Evolutionary conservation across 1,140 invertebrate species (phyloP).

Genomic region (Leptopilina boulardi): DNA sequence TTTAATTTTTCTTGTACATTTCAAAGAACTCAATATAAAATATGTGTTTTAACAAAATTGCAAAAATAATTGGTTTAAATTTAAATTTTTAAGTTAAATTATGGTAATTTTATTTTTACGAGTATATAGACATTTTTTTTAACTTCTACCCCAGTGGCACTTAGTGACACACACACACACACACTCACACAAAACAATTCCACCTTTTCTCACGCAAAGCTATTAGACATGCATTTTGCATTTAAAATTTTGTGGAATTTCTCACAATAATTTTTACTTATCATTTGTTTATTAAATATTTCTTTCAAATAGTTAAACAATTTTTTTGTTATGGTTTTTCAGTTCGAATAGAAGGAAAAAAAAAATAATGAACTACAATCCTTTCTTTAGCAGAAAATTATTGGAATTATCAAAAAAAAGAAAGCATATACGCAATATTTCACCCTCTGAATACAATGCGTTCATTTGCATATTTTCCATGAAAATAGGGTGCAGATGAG

Average conservation of each 20-base stretch:
- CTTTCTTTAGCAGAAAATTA: constrained; percentile 13
- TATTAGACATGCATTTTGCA: constrained; percentile 13
- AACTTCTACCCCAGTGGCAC: background rate
- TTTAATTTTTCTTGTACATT: background rate
- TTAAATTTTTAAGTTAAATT: background rate
- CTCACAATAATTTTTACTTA: background rate
- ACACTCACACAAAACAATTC: too few species aligned
- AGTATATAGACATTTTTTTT: constrained; percentile 9
- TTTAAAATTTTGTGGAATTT: background rate
- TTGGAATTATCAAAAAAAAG: constrained; percentile 18
- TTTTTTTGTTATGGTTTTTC: too few species aligned
- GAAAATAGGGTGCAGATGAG: constrained; percentile 33
- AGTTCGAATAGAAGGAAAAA: background rate
- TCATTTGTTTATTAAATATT: background rate
- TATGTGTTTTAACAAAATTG: background rate
- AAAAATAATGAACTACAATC: constrained; percentile 12
- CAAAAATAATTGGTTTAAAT: background rate
- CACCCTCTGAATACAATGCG: constrained; percentile 42
- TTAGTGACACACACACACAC: background rate
- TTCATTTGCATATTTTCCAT: constrained; percentile 48
- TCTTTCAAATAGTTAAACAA: background rate
- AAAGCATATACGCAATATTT: constrained; percentile 40
- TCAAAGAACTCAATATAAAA: background rate
- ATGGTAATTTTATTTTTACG: constrained; percentile 22
- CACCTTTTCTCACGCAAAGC: background rate